Evolutionary conservation across 2,113 vertebrate species (phyloP).

Genomic region (Gambusia holbrooki): DNA sequence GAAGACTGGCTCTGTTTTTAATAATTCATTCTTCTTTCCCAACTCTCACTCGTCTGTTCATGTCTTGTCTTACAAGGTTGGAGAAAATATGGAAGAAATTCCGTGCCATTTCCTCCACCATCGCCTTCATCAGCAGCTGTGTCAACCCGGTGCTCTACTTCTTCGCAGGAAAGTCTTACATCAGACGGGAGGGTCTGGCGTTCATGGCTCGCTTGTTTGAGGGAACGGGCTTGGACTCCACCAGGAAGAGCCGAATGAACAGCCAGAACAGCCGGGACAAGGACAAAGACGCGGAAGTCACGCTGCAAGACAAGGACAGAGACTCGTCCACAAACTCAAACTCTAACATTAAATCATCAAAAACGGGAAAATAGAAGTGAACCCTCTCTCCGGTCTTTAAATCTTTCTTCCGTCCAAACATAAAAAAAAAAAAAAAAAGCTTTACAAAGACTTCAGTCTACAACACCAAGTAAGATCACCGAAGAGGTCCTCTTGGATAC

Average conservation of each 20-base stretch:
- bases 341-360: conserved; percentile 29
- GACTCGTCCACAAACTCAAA: conserved; percentile 48
- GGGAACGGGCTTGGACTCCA: conserved; percentile 61
- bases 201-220: conserved; percentile 85
- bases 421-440: not conserved
- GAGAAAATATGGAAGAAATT: conserved; percentile 44
- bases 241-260: conserved; percentile 67
- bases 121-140: conserved; percentile 82
- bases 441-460: not conserved
- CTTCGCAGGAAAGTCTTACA: conserved; percentile 80
- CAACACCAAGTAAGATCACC: not conserved
- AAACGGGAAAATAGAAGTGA: conserved; percentile 38
- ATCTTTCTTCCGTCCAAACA: not conserved
- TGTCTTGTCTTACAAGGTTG: conserved; percentile 54
- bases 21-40: not conserved
- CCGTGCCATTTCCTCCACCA: conserved; percentile 66
- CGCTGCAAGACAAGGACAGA: conserved; percentile 58
- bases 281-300: conserved; percentile 56
- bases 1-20: not conserved
- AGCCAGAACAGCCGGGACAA: conserved; percentile 76
- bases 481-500: not conserved
- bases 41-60: not conserved
- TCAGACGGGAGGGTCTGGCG: conserved; percentile 72
- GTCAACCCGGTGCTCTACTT: conserved; percentile 81
- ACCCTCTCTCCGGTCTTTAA: not conserved